phyloP scores from a whole-genome alignment of 2,797 vertebrate species.

The Danionella dracula region DNA sequence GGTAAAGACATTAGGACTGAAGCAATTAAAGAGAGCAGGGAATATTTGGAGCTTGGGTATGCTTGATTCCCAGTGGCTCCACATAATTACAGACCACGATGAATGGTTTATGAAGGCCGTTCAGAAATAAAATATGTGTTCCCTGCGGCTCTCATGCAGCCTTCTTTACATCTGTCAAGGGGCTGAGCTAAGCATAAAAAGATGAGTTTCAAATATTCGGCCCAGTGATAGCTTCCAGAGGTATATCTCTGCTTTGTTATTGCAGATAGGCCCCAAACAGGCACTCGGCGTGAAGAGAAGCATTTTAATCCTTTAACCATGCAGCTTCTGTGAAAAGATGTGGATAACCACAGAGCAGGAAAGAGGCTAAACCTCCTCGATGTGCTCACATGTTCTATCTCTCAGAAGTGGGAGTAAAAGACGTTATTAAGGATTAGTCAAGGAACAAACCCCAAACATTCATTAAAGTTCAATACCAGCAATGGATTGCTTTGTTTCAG shows the following conservation, averaged over 20 bases:
- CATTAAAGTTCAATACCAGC: conserved; percentile 40
- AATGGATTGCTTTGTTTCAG: conserved; percentile 30
- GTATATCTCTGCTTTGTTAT: conserved; percentile 60
- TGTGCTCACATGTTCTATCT: conserved; percentile 33
- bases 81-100: conserved; percentile 64
- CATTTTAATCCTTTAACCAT: conserved; percentile 64
- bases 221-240: conserved; percentile 60
- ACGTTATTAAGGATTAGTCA: conserved; percentile 36
- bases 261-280: conserved; percentile 51
- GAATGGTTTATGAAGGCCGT: conserved; percentile 55
- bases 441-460: conserved; percentile 42
- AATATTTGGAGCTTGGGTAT: conserved; percentile 50
- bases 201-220: conserved; percentile 65
- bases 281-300: conserved; percentile 19
- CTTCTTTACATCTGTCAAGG: conserved; percentile 15
- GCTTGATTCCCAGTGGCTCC: conserved; percentile 57
- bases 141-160: conserved; percentile 26
- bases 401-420: conserved; percentile 7
- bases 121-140: conserved; percentile 56
- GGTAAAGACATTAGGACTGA: conserved; percentile 34
- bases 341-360: conserved; percentile 44
- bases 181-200: conserved; percentile 25
- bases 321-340: conserved; percentile 47
- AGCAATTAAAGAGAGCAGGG: conserved; percentile 43
- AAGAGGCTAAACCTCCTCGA: conserved; percentile 7